Conservation (phyloP, 2,888 invertebrate species). For the Ecliptopera silaceata region DNA sequence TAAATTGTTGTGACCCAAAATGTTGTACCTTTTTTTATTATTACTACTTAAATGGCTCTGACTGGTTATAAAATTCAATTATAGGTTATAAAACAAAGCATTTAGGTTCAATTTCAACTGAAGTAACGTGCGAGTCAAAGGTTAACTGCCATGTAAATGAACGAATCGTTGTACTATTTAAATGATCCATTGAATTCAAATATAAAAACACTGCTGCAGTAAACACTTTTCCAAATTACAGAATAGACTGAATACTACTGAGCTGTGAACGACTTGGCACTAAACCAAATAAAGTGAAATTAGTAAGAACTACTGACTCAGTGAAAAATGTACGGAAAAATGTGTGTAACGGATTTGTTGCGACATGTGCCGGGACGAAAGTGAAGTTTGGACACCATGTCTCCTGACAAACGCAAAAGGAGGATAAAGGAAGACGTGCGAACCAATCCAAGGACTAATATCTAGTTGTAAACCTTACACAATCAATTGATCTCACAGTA, state of each 20-base stretch:
- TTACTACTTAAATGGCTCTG: background rate
- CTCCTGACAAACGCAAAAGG: slow-evolving; percentile 75
- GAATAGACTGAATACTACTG: slow-evolving; percentile 23
- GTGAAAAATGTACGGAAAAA: slow-evolving; percentile 56
- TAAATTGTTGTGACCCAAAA: background rate
- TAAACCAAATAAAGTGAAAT: slow-evolving; percentile 36
- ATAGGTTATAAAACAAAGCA: slow-evolving; percentile 9
- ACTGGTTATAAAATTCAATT: background rate
- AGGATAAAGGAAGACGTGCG: slow-evolving; percentile 47
- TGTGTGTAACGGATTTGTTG: slow-evolving; percentile 40
- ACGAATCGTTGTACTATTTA: slow-evolving; percentile 24
- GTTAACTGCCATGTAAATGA: slow-evolving; percentile 30
- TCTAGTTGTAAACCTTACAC: slow-evolving; percentile 44
- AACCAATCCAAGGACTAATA: slow-evolving; percentile 19
- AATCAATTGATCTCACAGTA: slow-evolving; percentile 66
- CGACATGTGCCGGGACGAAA: slow-evolving; percentile 40
- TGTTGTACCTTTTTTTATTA: slow-evolving; percentile 1
- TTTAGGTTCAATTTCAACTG: slow-evolving; percentile 17
- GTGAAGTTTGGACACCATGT: slow-evolving; percentile 65
- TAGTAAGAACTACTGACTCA: slow-evolving; percentile 48
- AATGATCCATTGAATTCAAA: slow-evolving; percentile 30
- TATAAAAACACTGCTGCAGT: slow-evolving; percentile 37
- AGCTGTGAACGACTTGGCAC: slow-evolving; percentile 31
- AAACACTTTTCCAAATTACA: slow-evolving; percentile 24
- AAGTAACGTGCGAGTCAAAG: slow-evolving; percentile 26